A percentile compares a stretch with the other conserved stretches of the same genome.
Conservation (phyloP, 1,140 invertebrate species). For the Rhizoglyphus robini region DNA sequence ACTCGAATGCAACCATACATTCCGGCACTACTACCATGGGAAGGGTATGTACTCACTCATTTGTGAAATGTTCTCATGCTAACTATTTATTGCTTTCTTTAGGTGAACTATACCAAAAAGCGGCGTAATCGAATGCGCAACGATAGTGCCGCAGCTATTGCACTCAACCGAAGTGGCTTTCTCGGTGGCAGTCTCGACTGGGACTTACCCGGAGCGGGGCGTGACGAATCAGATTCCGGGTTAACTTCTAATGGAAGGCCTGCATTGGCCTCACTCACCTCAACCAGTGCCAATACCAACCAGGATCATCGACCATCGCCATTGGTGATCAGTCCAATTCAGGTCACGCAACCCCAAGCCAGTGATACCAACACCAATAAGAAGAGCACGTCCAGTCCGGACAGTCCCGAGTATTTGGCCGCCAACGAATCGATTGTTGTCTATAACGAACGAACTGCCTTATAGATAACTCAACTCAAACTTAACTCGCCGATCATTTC, state of each 20-base stretch:
- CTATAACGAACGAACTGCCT: constrained; percentile 54
- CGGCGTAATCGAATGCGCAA: constrained; percentile 46
- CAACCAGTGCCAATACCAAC: neutral
- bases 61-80: neutral
- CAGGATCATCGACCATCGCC: neutral
- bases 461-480: constrained; percentile 31
- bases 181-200: constrained; percentile 37
- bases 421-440: constrained; percentile 41
- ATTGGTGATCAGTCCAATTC: neutral
- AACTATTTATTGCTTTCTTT: constrained; percentile 23
- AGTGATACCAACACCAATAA: neutral
- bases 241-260: too few relatives aligned
- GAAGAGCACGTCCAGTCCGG: neutral
- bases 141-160: constrained; percentile 57
- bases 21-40: neutral
- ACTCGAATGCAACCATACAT: neutral
- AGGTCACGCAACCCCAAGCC: too few relatives aligned
- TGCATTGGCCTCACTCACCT: neutral
- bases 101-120: constrained; percentile 31
- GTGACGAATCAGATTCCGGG: neutral
- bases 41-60: neutral
- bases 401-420: neutral
- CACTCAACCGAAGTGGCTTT: constrained; percentile 44
- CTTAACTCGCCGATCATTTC: too few relatives aligned
- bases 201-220: neutral